A percentile compares a stretch with the other conserved stretches of the same genome.
phyloP scores from a whole-genome alignment of 2,113 vertebrate genomes.

The cat (Felis catus) region F.catus_Fca126_mat1.0 CM031416.1:51759501-51760000 shows the following conservation, averaged over 20 bases:
- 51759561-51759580: not conserved
- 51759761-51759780: not conserved
- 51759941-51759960: not conserved
- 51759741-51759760: not conserved
- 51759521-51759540: not conserved
- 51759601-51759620: not conserved
- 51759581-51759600: not conserved
- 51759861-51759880: not conserved
- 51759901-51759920: not conserved
- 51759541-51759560: not conserved
- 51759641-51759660: not conserved
- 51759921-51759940: constrained; percentile 29
- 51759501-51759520: not conserved
- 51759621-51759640: not conserved
- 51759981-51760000: constrained; percentile 12
- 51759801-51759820: not conserved
- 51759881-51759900: not conserved
- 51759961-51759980: not conserved
- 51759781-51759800: not conserved
- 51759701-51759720: rapidly evolving
- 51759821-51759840: not conserved
- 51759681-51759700: not conserved
- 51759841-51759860: not conserved
- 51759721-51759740: not conserved
- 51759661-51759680: not conserved